Conservation (phyloP, 2,113 vertebrate genomes). For the Lepidothrix coronata region DNA sequence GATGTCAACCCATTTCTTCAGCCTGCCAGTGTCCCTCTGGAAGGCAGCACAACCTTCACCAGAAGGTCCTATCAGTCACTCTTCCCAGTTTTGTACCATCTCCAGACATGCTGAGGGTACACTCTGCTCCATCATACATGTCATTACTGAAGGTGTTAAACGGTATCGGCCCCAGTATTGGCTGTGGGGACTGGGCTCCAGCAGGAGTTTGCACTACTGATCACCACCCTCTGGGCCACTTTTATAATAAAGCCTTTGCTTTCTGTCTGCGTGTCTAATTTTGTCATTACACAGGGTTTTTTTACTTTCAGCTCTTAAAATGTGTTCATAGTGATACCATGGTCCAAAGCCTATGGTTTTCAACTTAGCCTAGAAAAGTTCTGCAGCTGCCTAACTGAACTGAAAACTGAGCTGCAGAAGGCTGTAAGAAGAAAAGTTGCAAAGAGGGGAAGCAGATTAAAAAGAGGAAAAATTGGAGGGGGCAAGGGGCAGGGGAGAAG, state of each 20-base stretch:
- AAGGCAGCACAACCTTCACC: not conserved
- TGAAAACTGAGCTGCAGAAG: not conserved
- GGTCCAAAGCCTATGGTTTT: not conserved
- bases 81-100: not conserved
- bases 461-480: not conserved
- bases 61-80: not conserved
- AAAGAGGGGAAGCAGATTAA: not conserved
- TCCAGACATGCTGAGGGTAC: not conserved
- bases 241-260: not conserved
- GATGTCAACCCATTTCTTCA: not conserved
- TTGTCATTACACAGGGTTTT: not conserved
- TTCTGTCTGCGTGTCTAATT: not conserved
- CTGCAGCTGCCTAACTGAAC: not conserved
- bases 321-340: not conserved
- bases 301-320: not conserved
- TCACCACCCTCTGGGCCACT: not conserved
- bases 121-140: not conserved
- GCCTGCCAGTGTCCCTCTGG: not conserved
- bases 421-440: not conserved
- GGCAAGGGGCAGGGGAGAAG: not conserved
- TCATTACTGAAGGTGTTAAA: not conserved
- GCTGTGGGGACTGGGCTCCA: not conserved
- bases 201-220: not conserved
- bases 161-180: not conserved
- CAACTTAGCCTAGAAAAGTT: not conserved